Conservation (phyloP, 2,888 invertebrate species). For the Priocnemis perturbator region DNA sequence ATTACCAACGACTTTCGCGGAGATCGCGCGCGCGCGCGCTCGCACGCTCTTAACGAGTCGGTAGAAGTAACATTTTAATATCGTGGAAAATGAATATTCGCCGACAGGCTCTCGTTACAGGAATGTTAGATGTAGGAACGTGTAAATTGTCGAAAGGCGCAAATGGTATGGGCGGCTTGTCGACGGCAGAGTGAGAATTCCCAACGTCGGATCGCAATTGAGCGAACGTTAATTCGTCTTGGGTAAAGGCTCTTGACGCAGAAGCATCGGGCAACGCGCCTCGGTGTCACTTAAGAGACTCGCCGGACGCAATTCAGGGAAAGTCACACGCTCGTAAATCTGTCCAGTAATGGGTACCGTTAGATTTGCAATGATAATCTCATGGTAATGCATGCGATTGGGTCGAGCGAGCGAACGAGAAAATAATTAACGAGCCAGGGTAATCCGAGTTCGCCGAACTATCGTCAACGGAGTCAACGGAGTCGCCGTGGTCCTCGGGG, state of each 20-base stretch:
- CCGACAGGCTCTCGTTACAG: no score
- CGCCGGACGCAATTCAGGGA: constrained; percentile 52
- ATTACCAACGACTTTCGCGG: constrained; percentile 27
- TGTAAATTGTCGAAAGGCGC: no score
- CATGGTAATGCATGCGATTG: constrained; percentile 58
- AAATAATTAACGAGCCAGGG: constrained; percentile 57
- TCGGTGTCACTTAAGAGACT: constrained; percentile 36
- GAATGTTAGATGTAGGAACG: no score
- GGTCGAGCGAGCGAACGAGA: constrained; percentile 50
- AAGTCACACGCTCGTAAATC: constrained; percentile 60
- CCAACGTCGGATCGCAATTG: no score
- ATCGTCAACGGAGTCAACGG: constrained; percentile 20
- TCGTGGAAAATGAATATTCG: no score
- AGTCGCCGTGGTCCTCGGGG: constrained; percentile 32
- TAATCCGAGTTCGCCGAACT: constrained; percentile 42
- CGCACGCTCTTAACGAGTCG: no score
- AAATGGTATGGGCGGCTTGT: no score
- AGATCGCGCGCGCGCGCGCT: not conserved
- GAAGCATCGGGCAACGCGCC: no score
- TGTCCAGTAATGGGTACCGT: constrained; percentile 51
- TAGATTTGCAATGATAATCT: constrained; percentile 63
- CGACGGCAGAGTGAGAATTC: no score
- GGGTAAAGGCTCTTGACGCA: no score
- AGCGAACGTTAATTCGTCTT: no score
- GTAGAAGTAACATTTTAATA: no score